phyloP scores from a whole-genome alignment of 2,888 invertebrate species.

The Microctonus brassicae region DNA sequence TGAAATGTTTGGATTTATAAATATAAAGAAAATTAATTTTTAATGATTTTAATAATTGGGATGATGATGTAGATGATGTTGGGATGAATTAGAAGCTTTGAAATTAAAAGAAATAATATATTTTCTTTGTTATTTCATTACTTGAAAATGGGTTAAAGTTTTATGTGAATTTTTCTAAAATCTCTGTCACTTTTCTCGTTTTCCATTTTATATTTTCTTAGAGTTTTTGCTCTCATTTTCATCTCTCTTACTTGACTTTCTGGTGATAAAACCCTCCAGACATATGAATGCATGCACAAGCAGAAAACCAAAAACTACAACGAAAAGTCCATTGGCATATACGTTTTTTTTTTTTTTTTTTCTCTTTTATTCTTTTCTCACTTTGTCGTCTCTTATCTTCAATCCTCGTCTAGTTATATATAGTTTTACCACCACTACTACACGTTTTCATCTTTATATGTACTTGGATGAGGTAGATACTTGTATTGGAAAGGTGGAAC shows the following conservation, averaged over 20 bases:
- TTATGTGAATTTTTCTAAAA: slow-evolving; percentile 19
- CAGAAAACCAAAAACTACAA: background rate
- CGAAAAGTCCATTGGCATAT: background rate
- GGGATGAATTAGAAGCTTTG: background rate
- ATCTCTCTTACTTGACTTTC: background rate
- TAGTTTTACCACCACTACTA: slow-evolving; percentile 24
- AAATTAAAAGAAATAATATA: background rate
- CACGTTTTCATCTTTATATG: slow-evolving; percentile 10
- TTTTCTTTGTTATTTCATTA: slow-evolving; percentile 2
- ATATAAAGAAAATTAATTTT: background rate
- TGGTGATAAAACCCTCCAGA: background rate
- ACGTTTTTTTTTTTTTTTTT: background rate
- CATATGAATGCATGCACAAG: background rate
- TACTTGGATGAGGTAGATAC: slow-evolving; percentile 12
- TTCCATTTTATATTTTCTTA: background rate
- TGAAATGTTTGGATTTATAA: background rate
- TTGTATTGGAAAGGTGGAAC: slow-evolving; percentile 10
- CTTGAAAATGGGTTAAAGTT: slow-evolving; percentile 25
- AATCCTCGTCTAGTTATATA: slow-evolving; percentile 6
- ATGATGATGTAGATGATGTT: no score
- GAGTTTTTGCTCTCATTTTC: background rate
- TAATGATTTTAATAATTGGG: no score
- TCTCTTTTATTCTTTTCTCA: slow-evolving; percentile 8
- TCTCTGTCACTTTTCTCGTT: slow-evolving; percentile 34
- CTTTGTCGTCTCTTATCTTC: slow-evolving; percentile 34